Evolutionary conservation across 2,888 invertebrate species (phyloP), one percentile per base, ranked within the genome.

Genomic region (Drosophila siamana): DNA sequence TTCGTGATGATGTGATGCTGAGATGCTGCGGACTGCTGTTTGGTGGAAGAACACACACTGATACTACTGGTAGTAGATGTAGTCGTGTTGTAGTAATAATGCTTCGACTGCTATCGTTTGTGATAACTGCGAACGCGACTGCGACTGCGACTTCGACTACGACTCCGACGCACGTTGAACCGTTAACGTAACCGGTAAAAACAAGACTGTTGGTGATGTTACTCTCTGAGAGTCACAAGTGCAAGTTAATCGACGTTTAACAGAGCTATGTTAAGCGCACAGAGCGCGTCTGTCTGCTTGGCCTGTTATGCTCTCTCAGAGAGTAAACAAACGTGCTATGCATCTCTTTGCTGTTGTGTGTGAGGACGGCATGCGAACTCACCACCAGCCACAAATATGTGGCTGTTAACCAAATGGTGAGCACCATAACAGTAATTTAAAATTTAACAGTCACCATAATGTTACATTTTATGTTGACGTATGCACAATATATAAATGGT

Each of bases 151-250:
- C 51, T 46, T 38, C 75, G 69, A 43, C 54, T 44, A 41, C 69
- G 63, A 61, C 54, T 30, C 44, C 66, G 57, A 74, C 76, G 76
- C 55, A 66, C 71, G 47, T 33, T 22, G 52, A 61, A 68, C 78
- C 78, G 78, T 46, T 73, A 59, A 61, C 61, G 61, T 78, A 59
- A 65, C 78, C 75, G 75, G 75, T 65, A 59, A 78, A 78, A 75
- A 78, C 59, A 69, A 75, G 78, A 75, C 75, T 75, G 74, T 74
- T 77, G 75, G 74, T 78, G 64, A 57, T 61, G 52, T 73, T 78
- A 63, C 52, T 77, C 73, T 77, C 63, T 54, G 72, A 67, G 73
- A 59, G 47, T 36, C 41, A 68, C 43, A 54, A 77, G 52, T 64
- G 48, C 60, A 65, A 65, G 52, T 61, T 41, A 63, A 76, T 15